Percentiles rank a stretch among this genome's conserved stretches.
These are phyloP conservation scores for Polyodon spathula DNA, from an alignment of 2,113 vertebrate genomes.

Conservation along the genomic window DNA sequence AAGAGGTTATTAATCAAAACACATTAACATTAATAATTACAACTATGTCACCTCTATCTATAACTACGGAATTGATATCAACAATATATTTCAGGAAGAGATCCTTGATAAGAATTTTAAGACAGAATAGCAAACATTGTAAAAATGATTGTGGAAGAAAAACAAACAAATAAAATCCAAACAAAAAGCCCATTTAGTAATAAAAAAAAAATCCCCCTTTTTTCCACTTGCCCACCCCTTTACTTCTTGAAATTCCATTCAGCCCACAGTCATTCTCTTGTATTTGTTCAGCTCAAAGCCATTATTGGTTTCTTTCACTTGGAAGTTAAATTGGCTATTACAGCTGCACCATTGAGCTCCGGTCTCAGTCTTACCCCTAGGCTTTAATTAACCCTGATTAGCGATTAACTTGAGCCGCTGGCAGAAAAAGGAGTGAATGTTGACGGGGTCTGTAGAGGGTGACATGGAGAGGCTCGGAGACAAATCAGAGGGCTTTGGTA, in stretches of 20 bases:
- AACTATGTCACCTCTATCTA: no score
- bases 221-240: conserved; percentile 1
- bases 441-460: conserved; percentile 3
- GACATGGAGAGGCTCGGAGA: neutral
- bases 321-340: conserved; percentile 22
- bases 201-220: conserved; percentile 3
- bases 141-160: no score
- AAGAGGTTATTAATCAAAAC: no score
- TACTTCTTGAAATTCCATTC: conserved; percentile 17
- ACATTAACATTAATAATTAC: no score
- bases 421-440: conserved; percentile 11
- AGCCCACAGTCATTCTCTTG: conserved; percentile 6
- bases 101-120: no score
- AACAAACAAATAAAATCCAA: no score
- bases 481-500: neutral
- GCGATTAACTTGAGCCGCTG: conserved; percentile 33
- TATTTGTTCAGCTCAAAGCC: conserved; percentile 19
- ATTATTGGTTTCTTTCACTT: conserved; percentile 17
- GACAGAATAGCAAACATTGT: no score
- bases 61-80: no score
- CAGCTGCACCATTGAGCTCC: conserved; percentile 28
- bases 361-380: conserved; percentile 26
- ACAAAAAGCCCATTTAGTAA: neutral
- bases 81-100: no score
- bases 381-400: conserved; percentile 48